A percentile compares a stretch with the other conserved stretches of the same genome.
phyloP scores from a whole-genome alignment of 2,888 invertebrate species.

The Sphecodes monilicornis region DNA sequence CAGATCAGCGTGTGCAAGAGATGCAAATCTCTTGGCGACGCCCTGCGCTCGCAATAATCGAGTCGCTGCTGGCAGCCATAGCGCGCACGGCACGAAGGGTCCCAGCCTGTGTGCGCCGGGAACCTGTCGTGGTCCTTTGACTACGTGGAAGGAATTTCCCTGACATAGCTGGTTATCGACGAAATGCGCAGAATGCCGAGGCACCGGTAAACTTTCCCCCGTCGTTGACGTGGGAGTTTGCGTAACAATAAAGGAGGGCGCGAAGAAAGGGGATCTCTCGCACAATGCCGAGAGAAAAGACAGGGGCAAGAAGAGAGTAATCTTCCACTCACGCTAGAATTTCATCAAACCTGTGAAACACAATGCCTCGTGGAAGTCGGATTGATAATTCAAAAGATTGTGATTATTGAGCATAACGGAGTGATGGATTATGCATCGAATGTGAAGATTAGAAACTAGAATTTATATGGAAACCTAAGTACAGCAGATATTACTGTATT shows the following conservation, averaged over 20 bases:
- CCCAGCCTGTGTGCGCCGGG: conserved; percentile 9
- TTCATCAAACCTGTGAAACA: not conserved
- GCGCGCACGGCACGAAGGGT: conserved; percentile 29
- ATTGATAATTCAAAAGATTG: not conserved
- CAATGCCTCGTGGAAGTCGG: not conserved
- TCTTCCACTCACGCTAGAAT: not conserved
- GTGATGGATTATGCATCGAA: too few relatives aligned
- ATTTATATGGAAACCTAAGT: too few relatives aligned
- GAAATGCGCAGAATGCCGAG: conserved; percentile 42
- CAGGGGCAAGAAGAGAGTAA: not conserved
- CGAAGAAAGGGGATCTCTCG: not conserved
- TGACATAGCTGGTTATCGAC: conserved; percentile 44
- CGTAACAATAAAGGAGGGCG: conserved; percentile 31
- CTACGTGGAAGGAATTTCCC: conserved; percentile 58
- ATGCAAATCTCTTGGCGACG: conserved; percentile 31
- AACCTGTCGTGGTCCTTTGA: conserved; percentile 43
- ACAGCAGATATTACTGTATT: too few relatives aligned
- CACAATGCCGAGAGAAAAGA: not conserved
- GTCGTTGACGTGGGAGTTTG: not conserved
- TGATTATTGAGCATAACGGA: not conserved
- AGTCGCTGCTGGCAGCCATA: not conserved
- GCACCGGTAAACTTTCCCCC: conserved; percentile 39
- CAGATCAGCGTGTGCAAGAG: conserved; percentile 20
- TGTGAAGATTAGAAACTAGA: too few relatives aligned
- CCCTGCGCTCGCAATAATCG: conserved; percentile 22